phyloP scores from a whole-genome alignment of 2,888 invertebrate species.

The Copidosoma aretas region DNA sequence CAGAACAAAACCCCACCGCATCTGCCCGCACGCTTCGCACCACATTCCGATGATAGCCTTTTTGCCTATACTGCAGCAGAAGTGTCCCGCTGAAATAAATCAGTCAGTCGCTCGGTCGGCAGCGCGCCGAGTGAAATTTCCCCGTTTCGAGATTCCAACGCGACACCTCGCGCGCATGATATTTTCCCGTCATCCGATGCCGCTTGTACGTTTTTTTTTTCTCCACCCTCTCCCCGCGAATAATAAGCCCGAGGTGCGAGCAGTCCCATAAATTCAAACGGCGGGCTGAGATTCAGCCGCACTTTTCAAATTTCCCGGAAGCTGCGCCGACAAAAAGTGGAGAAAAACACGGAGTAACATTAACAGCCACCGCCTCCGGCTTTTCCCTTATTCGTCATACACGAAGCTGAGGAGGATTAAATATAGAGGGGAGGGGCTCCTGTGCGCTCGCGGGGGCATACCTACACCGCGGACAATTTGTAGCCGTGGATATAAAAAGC shows the following conservation, averaged over 20 bases:
- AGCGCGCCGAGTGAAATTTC: not conserved
- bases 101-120: not conserved
- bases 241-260: not conserved
- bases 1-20: not conserved
- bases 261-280: constrained; percentile 31
- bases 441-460: constrained; percentile 43
- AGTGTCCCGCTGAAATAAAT: not conserved
- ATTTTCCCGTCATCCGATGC: not conserved
- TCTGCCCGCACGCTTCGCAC: not conserved
- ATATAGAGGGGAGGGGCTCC: constrained; percentile 36
- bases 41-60: not conserved
- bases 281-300: not conserved
- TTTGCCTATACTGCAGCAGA: not conserved
- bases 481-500: constrained; percentile 53
- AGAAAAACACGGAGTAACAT: constrained; percentile 6
- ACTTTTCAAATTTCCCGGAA: constrained; percentile 36
- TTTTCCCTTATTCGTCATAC: constrained; percentile 46
- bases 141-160: constrained; percentile 16
- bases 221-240: not conserved
- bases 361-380: constrained; percentile 7
- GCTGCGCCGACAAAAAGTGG: not conserved
- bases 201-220: not conserved
- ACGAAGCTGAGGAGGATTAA: not conserved
- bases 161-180: not conserved
- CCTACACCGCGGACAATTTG: constrained; percentile 58